These are phyloP conservation scores for Pantherophis alleghaniensis DNA, from an alignment of 2,797 vertebrate genomes.

Conservation along the genomic window DNA sequence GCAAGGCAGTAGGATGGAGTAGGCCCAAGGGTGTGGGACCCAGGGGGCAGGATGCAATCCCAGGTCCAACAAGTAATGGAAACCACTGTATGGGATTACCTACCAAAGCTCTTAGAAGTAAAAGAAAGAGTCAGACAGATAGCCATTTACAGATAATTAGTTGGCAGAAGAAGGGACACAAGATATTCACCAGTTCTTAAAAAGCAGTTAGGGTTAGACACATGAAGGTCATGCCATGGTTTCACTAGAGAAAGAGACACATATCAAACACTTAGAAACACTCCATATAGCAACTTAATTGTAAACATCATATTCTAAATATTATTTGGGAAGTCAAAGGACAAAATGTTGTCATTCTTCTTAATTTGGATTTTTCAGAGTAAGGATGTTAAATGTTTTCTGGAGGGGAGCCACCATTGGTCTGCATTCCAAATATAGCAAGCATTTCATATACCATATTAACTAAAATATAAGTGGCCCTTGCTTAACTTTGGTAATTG, in stretches of 20 bases:
- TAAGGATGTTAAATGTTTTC: not conserved
- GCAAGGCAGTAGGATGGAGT: too few species aligned
- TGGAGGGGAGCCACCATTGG: not conserved
- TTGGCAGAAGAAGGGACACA: fast-evolving
- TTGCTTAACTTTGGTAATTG: not conserved
- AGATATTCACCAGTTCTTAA: not conserved
- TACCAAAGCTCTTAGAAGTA: not conserved
- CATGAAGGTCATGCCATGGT: fast-evolving
- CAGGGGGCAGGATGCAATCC: not conserved
- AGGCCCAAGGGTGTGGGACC: too few species aligned
- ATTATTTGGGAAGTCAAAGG: not conserved
- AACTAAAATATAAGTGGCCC: not conserved
- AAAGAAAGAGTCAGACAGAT: not conserved
- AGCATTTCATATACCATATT: not conserved
- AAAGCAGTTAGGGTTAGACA: fast-evolving
- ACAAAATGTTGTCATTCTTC: not conserved
- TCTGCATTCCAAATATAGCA: not conserved
- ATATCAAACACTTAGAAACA: not conserved
- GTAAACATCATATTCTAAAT: not conserved
- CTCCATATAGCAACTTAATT: not conserved
- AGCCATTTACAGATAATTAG: not conserved
- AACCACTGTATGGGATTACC: not conserved
- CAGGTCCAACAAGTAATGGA: not conserved
- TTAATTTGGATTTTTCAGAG: not conserved
- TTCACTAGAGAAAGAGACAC: not conserved